phyloP scores from a whole-genome alignment of 2,888 invertebrate species.

The Agrochola macilenta region DNA sequence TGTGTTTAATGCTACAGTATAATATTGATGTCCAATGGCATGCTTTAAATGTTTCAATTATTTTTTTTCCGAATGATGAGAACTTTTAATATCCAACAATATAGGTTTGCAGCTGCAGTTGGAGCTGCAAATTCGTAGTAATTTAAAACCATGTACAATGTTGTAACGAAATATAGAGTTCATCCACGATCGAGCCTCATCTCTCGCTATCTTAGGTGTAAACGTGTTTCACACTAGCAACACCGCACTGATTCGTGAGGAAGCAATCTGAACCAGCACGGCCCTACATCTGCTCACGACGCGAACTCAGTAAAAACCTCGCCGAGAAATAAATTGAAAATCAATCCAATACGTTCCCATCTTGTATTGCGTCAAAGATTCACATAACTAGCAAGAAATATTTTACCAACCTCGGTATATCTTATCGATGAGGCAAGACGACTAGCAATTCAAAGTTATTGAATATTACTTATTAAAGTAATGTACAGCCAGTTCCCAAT shows the following conservation, averaged over 20 bases:
- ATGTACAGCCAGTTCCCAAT: conserved; percentile 30
- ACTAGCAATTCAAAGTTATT: conserved; percentile 48
- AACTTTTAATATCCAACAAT: not conserved
- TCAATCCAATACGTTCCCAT: conserved; percentile 63
- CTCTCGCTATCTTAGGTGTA: conserved; percentile 45
- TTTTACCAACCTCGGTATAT: conserved; percentile 41
- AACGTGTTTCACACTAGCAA: conserved; percentile 43
- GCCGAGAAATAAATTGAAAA: conserved; percentile 70
- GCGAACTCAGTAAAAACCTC: conserved; percentile 51
- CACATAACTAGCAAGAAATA: conserved; percentile 44
- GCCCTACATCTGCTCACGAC: conserved; percentile 56
- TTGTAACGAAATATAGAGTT: conserved; percentile 39
- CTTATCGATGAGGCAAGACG: conserved; percentile 48
- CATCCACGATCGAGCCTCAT: conserved; percentile 41
- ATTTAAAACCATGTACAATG: conserved; percentile 27
- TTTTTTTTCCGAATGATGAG: too few species aligned
- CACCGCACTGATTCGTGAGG: conserved; percentile 57
- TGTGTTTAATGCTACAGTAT: too few species aligned
- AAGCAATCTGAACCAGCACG: conserved; percentile 65
- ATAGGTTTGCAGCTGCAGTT: not conserved
- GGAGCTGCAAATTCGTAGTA: conserved; percentile 20
- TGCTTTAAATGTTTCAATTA: too few species aligned
- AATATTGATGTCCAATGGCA: too few species aligned
- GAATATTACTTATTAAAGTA: conserved; percentile 55
- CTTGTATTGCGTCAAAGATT: conserved; percentile 64